phyloP scores from a whole-genome alignment of 23 tunicate genomes.

The Pegea sp. region DNA sequence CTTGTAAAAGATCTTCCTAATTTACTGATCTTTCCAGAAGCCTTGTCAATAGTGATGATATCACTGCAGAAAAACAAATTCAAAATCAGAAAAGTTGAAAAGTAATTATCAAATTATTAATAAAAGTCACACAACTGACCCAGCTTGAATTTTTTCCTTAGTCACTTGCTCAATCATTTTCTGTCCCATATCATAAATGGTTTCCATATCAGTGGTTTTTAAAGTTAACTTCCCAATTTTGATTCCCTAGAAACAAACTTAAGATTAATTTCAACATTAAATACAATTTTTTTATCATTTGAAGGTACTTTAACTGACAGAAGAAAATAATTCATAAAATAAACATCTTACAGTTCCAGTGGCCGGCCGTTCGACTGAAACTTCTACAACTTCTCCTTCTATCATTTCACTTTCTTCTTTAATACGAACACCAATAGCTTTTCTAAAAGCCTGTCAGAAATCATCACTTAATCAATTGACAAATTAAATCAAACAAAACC shows the following conservation, averaged over 20 bases:
- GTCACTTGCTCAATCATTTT: slow-evolving; percentile 97
- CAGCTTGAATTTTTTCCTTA: slow-evolving; percentile 89
- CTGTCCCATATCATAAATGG: slow-evolving; percentile 88
- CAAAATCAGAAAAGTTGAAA: neutral
- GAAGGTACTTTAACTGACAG: no score
- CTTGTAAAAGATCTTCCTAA: slow-evolving; percentile 86
- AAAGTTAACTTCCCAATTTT: slow-evolving; percentile 89
- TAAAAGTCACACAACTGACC: slow-evolving; percentile 5
- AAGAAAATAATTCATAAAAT: neutral
- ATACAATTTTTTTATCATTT: neutral
- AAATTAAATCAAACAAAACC: neutral
- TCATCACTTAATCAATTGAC: neutral
- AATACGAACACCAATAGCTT: slow-evolving; percentile 89
- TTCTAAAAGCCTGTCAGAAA: slow-evolving; percentile 63
- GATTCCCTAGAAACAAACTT: slow-evolving; percentile 23
- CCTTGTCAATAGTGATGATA: slow-evolving; percentile 92
- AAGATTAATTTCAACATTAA: neutral
- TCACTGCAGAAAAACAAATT: slow-evolving; percentile 21
- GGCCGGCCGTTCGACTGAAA: slow-evolving; percentile 93
- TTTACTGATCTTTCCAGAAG: slow-evolving; percentile 75
- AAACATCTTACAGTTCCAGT: slow-evolving; percentile 66
- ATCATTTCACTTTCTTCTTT: slow-evolving; percentile 98
- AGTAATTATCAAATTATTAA: neutral
- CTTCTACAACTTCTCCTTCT: slow-evolving; percentile 98
- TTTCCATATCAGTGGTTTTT: slow-evolving; percentile 99